phyloP scores from a whole-genome alignment of 2,113 vertebrate genomes.

The Rhombomys opimus region DNA sequence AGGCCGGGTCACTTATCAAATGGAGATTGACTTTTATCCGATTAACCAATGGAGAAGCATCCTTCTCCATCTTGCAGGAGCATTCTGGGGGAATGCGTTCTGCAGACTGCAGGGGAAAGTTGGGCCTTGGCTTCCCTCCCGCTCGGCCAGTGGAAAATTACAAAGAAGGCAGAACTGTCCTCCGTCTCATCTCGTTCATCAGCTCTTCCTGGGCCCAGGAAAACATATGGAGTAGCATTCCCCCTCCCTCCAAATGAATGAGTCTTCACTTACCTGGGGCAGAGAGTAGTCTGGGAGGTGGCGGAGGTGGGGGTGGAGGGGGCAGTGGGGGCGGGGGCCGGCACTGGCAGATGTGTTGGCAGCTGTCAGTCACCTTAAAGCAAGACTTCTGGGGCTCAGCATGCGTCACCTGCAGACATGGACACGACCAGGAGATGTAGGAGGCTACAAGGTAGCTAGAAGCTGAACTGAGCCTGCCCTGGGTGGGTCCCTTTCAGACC shows the following conservation, averaged over 20 bases:
- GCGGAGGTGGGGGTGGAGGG: conserved; percentile 94
- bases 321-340: conserved; percentile 94
- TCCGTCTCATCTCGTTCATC: conserved; percentile 49
- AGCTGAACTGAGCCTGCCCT: accelerated
- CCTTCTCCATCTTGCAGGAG: conserved; percentile 50
- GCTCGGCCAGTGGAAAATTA: conserved; percentile 86
- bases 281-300: conserved; percentile 92
- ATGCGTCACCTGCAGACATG: conserved; percentile 88
- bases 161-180: conserved; percentile 70
- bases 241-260: background rate
- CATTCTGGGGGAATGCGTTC: conserved; percentile 50
- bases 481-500: background rate
- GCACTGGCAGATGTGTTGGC: conserved; percentile 95
- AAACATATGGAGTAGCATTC: background rate
- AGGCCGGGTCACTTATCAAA: conserved; percentile 71
- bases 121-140: conserved; percentile 80
- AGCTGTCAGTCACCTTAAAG: conserved; percentile 93
- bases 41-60: conserved; percentile 72
- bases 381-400: conserved; percentile 97
- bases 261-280: conserved; percentile 89
- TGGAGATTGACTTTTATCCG: conserved; percentile 79
- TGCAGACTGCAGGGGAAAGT: conserved; percentile 79
- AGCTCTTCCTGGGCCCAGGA: conserved; percentile 17
- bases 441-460: background rate
- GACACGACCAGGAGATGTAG: conserved; percentile 1